A percentile compares a stretch with the other conserved stretches of the same genome.
These are phyloP conservation scores for Silurus lanzhouensis DNA, from an alignment of 2,797 vertebrate species.

Conservation along the genomic window DNA sequence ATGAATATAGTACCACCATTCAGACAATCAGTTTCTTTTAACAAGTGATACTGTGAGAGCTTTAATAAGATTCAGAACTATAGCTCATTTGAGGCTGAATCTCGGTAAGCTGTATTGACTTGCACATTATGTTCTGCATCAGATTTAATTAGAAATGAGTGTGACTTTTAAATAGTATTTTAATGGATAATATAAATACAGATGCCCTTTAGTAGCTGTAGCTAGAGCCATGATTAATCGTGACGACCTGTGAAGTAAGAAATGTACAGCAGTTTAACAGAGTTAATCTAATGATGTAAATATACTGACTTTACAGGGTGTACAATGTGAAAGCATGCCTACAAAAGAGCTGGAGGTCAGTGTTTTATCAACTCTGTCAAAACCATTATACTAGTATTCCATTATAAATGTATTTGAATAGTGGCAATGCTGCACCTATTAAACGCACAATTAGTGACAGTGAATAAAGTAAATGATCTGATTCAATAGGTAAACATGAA, in stretches of 20 bases:
- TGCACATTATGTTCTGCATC: neutral
- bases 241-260: neutral
- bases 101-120: neutral
- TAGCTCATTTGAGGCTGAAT: neutral
- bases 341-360: neutral
- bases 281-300: neutral
- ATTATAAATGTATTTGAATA: neutral
- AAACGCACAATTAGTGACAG: neutral
- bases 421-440: neutral
- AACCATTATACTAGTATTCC: neutral
- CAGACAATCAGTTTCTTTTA: neutral
- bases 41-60: neutral
- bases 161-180: neutral
- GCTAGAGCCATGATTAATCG: conserved; percentile 7
- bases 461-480: neutral
- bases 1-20: neutral
- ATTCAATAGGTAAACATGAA: neutral
- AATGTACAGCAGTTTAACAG: neutral
- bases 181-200: conserved; percentile 16
- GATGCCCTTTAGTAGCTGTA: conserved; percentile 31
- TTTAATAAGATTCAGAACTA: neutral
- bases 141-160: neutral
- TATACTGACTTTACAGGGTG: neutral
- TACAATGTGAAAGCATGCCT: neutral
- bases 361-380: neutral